These are phyloP conservation scores for Drosophila pachea DNA, from an alignment of 1,140 invertebrate species.

Conservation along the genomic window DNA sequence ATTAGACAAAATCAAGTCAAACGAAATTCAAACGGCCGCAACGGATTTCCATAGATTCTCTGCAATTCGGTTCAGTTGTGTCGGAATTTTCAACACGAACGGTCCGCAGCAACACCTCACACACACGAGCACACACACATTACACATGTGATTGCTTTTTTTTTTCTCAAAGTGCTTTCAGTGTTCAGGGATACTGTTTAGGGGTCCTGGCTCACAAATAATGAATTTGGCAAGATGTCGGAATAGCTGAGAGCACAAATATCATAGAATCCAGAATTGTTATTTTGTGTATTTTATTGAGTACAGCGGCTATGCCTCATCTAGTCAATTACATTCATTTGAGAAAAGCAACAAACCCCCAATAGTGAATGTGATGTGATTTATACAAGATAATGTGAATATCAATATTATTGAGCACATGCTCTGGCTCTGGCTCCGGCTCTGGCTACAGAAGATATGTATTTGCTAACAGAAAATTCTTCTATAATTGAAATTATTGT, in stretches of 20 bases:
- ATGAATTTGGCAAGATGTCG: slow-evolving; percentile 78
- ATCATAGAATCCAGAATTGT: slow-evolving; percentile 35
- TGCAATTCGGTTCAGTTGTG: slow-evolving; percentile 60
- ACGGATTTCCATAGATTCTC: slow-evolving; percentile 50
- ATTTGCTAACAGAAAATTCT: too few species aligned
- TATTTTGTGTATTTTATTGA: slow-evolving; percentile 58
- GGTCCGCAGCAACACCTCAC: slow-evolving; percentile 39
- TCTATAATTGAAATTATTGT: too few species aligned
- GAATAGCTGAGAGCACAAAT: slow-evolving; percentile 75
- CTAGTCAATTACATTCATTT: slow-evolving; percentile 78
- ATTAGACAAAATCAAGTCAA: slow-evolving; percentile 6
- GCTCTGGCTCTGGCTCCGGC: too few species aligned
- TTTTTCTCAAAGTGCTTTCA: slow-evolving; percentile 15
- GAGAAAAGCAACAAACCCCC: slow-evolving; percentile 32
- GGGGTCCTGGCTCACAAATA: slow-evolving; percentile 46
- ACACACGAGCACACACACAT: background rate
- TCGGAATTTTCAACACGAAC: slow-evolving; percentile 67
- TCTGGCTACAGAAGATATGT: too few species aligned
- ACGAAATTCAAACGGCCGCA: slow-evolving; percentile 16
- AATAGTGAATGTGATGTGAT: background rate
- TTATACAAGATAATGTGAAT: background rate
- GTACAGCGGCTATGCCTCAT: slow-evolving; percentile 77
- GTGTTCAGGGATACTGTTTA: slow-evolving; percentile 7
- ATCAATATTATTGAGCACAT: too few species aligned
- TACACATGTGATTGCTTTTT: slow-evolving; percentile 7